Evolutionary conservation across 2,888 invertebrate genomes (phyloP).

Genomic region (Coleophora flavipennella): DNA sequence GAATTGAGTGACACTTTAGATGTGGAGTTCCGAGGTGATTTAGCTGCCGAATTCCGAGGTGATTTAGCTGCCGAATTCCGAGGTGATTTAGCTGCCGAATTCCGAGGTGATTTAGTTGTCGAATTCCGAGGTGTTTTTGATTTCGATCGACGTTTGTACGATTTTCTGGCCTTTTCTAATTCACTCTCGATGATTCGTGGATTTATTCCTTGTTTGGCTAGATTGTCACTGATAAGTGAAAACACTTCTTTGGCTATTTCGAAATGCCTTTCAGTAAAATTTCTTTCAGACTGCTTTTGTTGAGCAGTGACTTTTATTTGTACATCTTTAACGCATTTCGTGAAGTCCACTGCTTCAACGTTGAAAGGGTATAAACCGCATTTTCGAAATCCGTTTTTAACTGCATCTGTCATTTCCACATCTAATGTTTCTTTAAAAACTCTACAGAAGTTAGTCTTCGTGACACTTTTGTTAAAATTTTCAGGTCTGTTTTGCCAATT

Average conservation of each 20-base stretch:
- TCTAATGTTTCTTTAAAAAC: constrained; percentile 5
- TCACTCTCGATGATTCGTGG: not conserved
- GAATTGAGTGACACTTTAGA: constrained; percentile 2
- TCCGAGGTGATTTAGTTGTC: too few species aligned
- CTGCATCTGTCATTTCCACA: not conserved
- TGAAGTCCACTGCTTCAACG: constrained; percentile 3
- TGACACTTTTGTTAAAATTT: not conserved
- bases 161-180: not conserved
- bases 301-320: not conserved
- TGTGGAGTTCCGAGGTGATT: too few species aligned
- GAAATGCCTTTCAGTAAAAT: not conserved
- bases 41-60: too few species aligned
- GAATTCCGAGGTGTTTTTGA: too few species aligned
- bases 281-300: not conserved
- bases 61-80: too few species aligned
- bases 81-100: too few species aligned
- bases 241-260: not conserved
- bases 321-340: constrained; percentile 1
- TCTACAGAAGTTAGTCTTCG: constrained; percentile 4
- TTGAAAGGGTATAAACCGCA: constrained; percentile 4
- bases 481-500: constrained; percentile 1
- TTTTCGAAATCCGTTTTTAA: constrained; percentile 7
- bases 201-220: not conserved
- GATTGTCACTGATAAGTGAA: not conserved
- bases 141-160: constrained; percentile 4